A percentile compares a stretch with the other conserved stretches of the same genome.
Evolutionary conservation across 2,113 vertebrate genomes (phyloP).

Genomic region (Chlorodrepanis virens): DNA sequence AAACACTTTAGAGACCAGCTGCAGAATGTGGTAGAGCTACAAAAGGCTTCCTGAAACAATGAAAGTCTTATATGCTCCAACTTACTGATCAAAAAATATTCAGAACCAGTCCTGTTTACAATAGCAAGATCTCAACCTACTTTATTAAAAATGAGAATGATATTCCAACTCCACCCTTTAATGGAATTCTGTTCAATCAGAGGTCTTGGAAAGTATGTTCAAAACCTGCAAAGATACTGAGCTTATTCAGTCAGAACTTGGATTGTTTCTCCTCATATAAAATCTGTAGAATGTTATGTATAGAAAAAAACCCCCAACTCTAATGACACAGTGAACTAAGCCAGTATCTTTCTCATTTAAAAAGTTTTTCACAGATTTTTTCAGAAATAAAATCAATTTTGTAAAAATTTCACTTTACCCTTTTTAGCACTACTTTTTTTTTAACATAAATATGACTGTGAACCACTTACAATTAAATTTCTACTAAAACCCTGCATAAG

Average conservation of each 20-base stretch:
- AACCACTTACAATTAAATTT: not conserved
- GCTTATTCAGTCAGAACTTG: not conserved
- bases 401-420: not conserved
- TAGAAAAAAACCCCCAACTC: not conserved
- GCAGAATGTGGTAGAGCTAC: not conserved
- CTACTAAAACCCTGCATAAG: not conserved
- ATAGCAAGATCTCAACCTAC: not conserved
- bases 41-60: not conserved
- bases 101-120: not conserved
- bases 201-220: not conserved
- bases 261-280: not conserved
- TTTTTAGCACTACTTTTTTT: not conserved
- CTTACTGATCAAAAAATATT: not conserved
- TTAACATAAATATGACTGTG: not conserved
- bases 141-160: not conserved
- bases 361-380: not conserved
- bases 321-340: not conserved
- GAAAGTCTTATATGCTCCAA: not conserved
- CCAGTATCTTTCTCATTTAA: not conserved
- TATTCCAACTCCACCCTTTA: not conserved
- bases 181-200: not conserved
- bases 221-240: not conserved
- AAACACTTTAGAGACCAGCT: slow-evolving; percentile 10
- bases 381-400: not conserved
- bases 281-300: not conserved